Evolutionary conservation across 1,140 invertebrate species (phyloP), one percentile per base, ranked within the genome.

Genomic region (Helicorthomorpha holstii): DNA sequence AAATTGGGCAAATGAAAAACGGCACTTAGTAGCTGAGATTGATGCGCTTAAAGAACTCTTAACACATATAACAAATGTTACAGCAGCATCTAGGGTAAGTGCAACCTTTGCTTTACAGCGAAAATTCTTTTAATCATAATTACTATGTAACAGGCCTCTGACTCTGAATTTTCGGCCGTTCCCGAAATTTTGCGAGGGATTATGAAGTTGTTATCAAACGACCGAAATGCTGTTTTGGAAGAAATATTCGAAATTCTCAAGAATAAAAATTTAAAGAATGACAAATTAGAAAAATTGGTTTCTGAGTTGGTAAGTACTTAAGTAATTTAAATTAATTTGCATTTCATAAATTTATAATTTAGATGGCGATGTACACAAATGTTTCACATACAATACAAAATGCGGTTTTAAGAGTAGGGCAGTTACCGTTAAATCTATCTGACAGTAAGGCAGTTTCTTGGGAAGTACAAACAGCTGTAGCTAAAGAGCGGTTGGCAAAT

Each of bases 41-140:
- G 21, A 52, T 3, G 48, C 53, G 24, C 44, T 54, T 10, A 54
- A 51, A 44, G 53, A 49, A 2, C 38, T 54, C 2, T 34, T 54
- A n/a, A 25, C 52, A 19, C 44, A 49, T n/a, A 34, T 43, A 4
- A 43, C 38, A n/a, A 34, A 50, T 16, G 25, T 43, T 3, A 25
- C 47, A 12, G 50, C 50, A 23, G 27, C 50, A 16, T 16, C 24
- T 7, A 3, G 50, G 24, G 50, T 51, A 44, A 43, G 7, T 43
- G n/a, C n/a, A n/a, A n/a, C n/a, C n/a, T n/a, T n/a, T n/a, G n/a
- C n/a, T n/a, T n/a, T n/a, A n/a, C n/a, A n/a, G n/a, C n/a, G n/a
- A n/a, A n/a, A n/a, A n/a, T n/a, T n/a, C n/a, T n/a, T n/a, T n/a
- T n/a, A n/a, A n/a, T n/a, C n/a, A n/a, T n/a, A n/a, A n/a, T n/a